phyloP scores from a whole-genome alignment of 1,140 invertebrate genomes.

The Steinernema feltiae region DNA sequence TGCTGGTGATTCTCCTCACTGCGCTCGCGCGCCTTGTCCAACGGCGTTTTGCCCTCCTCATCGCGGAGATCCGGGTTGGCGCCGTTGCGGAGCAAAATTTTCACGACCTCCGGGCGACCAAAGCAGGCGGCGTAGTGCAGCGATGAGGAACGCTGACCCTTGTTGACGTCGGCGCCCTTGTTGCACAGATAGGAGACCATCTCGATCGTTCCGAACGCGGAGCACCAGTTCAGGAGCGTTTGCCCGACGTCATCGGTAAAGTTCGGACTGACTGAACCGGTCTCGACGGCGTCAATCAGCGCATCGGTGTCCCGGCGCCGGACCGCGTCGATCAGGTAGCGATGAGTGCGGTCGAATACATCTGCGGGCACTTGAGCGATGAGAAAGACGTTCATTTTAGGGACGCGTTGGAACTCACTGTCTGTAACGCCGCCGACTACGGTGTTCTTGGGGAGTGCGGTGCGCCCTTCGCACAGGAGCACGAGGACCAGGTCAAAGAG shows the following conservation, averaged over 20 bases:
- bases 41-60: constrained; percentile 80
- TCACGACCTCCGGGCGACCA: constrained; percentile 73
- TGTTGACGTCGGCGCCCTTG: constrained; percentile 74
- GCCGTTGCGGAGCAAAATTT: constrained; percentile 81
- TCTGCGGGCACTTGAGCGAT: constrained; percentile 13
- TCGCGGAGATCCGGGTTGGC: constrained; percentile 94
- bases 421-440: constrained; percentile 35
- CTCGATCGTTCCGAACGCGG: constrained; percentile 74
- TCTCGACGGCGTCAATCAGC: constrained; percentile 86
- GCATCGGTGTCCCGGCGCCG: constrained; percentile 95
- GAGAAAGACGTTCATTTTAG: constrained; percentile 14
- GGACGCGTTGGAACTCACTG: constrained; percentile 24
- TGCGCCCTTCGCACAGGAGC: constrained; percentile 87
- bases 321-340: constrained; percentile 95
- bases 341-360: constrained; percentile 84
- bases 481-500: constrained; percentile 88
- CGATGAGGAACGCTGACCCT: constrained; percentile 86
- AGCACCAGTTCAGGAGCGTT: constrained; percentile 95
- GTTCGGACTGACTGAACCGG: constrained; percentile 70
- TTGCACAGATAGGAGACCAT: constrained; percentile 89
- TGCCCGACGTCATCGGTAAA: constrained; percentile 99
- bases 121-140: constrained; percentile 98
- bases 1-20: constrained; percentile 81
- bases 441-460: constrained; percentile 70
- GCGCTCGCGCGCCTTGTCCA: constrained; percentile 93